Base-by-base conservation (phyloP, 2,888 invertebrate species). In the Cryptocheilus praepositus region DNA sequence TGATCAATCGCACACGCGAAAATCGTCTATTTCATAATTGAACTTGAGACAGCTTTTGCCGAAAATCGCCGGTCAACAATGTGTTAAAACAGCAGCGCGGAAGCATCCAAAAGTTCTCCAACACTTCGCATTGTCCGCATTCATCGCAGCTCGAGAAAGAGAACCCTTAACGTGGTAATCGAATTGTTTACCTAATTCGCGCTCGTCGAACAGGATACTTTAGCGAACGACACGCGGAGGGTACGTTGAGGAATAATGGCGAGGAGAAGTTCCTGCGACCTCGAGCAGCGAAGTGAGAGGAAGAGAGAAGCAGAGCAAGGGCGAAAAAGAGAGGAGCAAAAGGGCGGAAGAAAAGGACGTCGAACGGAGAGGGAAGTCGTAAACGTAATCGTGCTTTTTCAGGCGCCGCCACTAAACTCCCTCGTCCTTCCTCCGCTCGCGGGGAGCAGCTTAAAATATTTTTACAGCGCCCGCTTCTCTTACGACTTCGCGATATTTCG, bases 341-440 rank as follows among this genome's bases (percentile, higher is more conserved):
- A 13, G 28, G 53, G 22, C 21, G 28, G 19, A 43, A 46, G n/a
- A 44, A 25, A 18, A 46, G 36, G 53, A 28, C 25, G 36, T 45
- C 55, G 59, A 62, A 36, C 36, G 59, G 46, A 59, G 22, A 22
- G 65, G 73, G 67, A 78, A 79, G 71, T 78, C 69, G 74, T 78
- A 78, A 78, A 78, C 71, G 79, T 79, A 79, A 79, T 79, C 79
- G 79, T 79, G 79, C 79, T 79, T 79, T 79, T 75, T 79, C 79
- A 79, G 79, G 79, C 79, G 67, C 60, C 67, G 68, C 70, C 68
- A 66, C 69, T 78, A 79, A 74, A 73, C 73, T 73, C 56, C 44
- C 70, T 61, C 59, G 45, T n/a, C 46, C 57, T 55, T 43, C 46
- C 21, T 49, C 61, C 71, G 69, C 70, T 71, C 65, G 69, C 57